phyloP scores from a whole-genome alignment of 37 sponge, comb jelly and placozoan genomes.

The Spongia lamella region DNA sequence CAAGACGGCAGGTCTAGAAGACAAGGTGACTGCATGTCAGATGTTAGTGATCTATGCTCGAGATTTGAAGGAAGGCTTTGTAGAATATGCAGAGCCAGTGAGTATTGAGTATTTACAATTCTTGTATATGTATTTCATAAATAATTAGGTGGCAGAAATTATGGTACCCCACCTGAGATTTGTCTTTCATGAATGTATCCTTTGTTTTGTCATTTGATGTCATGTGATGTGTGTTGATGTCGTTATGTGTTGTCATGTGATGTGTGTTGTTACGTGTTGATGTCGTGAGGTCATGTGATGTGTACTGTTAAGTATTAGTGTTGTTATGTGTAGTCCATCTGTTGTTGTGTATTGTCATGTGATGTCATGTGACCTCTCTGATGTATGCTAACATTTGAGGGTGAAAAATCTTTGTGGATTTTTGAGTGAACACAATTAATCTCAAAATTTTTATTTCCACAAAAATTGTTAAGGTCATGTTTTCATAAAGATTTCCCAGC shows the following conservation, averaged over 20 bases:
- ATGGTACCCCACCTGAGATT: conserved; percentile 96
- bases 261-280: not conserved
- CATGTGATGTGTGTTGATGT: not conserved
- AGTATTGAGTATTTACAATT: conserved; percentile 5
- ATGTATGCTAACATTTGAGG: no score
- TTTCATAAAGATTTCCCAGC: no score
- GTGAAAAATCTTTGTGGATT: no score
- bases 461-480: no score
- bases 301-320: not conserved
- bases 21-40: conserved; percentile 99
- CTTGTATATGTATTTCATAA: not conserved
- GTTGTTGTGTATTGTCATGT: not conserved
- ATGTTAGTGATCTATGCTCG: conserved; percentile 99
- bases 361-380: not conserved
- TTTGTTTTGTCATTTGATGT: no score
- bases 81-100: conserved; percentile 82
- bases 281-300: no score
- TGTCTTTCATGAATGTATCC: conserved; percentile 87
- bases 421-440: no score
- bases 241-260: not conserved
- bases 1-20: conserved; percentile 96
- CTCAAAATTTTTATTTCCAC: no score
- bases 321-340: not conserved
- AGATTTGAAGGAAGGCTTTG: conserved; percentile 95
- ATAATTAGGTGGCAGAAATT: conserved; percentile 84